Evolutionary conservation across 2,113 vertebrate genomes (phyloP).

Genomic region (Charadrius vociferus): DNA sequence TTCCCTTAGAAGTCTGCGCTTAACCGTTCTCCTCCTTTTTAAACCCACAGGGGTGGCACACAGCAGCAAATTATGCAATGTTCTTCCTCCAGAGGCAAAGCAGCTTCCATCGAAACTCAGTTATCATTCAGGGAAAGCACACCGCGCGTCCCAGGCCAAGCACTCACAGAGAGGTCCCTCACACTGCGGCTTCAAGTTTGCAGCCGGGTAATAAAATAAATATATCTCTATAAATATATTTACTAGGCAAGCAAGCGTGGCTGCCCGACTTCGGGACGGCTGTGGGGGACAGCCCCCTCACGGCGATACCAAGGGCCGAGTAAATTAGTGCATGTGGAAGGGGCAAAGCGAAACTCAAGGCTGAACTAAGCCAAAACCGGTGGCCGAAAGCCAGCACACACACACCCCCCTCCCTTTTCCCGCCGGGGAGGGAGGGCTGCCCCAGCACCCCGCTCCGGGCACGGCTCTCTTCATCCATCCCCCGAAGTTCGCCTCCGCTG

Average conservation of each 20-base stretch:
- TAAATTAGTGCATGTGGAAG: accelerated
- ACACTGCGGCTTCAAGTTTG: accelerated
- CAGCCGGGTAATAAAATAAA: neutral
- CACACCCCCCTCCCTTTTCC: neutral
- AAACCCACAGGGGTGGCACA: neutral
- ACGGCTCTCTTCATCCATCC: neutral
- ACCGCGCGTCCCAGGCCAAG: neutral
- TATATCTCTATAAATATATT: neutral
- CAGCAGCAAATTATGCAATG: neutral
- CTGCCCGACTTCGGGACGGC: neutral
- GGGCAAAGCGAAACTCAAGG: accelerated
- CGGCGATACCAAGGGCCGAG: accelerated
- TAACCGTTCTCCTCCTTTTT: neutral
- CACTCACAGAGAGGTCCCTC: accelerated
- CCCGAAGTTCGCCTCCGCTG: neutral
- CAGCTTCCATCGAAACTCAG: neutral
- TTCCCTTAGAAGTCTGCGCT: accelerated
- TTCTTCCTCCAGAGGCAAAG: neutral
- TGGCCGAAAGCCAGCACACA: accelerated
- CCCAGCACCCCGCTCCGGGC: neutral
- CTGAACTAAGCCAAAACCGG: accelerated
- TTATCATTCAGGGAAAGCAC: too few species aligned
- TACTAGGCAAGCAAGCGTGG: accelerated
- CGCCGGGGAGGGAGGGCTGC: too few species aligned
- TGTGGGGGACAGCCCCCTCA: neutral